These are phyloP conservation scores for Otocyon megalotis DNA, from an alignment of 2,113 vertebrate genomes.

Conservation along the genomic window DNA sequence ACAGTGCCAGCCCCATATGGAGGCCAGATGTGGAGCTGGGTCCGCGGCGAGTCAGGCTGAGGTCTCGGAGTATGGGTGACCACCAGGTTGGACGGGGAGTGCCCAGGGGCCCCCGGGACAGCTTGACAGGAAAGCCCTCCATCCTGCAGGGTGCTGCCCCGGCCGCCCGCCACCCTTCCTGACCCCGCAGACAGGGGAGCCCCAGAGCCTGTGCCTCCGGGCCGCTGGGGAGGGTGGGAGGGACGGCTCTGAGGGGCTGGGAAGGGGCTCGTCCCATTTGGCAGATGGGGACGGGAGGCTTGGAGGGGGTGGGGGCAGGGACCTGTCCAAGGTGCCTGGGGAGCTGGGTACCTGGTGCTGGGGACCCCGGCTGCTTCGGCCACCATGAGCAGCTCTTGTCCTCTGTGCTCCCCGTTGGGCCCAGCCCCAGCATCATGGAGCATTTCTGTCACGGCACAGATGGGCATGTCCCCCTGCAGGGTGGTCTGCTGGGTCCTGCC, in stretches of 20 bases:
- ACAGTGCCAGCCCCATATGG: conserved; percentile 69
- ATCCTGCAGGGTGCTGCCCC: background rate
- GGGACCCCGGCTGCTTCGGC: background rate
- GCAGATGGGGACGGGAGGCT: background rate
- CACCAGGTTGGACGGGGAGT: conserved; percentile 56
- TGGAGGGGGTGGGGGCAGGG: fast-evolving
- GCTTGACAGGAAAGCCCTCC: background rate
- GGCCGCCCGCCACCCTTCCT: background rate
- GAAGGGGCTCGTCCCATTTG: background rate
- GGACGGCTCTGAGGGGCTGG: background rate
- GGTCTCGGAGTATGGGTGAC: conserved; percentile 63
- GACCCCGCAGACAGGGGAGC: fast-evolving
- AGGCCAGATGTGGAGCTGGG: conserved; percentile 78
- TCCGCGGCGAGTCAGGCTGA: conserved; percentile 48
- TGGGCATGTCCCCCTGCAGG: background rate
- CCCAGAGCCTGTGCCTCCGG: background rate
- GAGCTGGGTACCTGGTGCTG: background rate
- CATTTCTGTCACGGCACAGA: fast-evolving
- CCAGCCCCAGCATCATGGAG: background rate
- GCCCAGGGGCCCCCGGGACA: background rate
- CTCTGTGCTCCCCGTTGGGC: fast-evolving
- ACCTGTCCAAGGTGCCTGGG: background rate
- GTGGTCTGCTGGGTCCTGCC: background rate
- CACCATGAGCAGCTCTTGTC: background rate
- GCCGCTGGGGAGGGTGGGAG: too few relatives aligned